Evolutionary conservation across 2,113 vertebrate genomes (phyloP), one percentile per base, ranked within the genome.

Genomic region (Terrapene triunguis): DNA sequence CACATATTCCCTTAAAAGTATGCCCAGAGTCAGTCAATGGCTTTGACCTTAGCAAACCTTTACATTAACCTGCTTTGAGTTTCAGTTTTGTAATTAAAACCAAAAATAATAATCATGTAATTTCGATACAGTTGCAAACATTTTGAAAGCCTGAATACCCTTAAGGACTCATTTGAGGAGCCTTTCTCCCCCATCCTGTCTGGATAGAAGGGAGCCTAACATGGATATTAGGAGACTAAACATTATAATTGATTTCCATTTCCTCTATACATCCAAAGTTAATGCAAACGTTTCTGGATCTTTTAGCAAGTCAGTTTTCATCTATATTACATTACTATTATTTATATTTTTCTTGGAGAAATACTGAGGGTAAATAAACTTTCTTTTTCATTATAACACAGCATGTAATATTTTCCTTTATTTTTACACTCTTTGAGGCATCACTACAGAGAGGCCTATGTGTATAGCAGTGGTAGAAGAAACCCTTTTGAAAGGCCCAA

Each of bases 201-300:
- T 48, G 47, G 27, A 5, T 19, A 48, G 8, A 74, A 54, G 85
- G 76, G 10, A 8, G 35, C 8, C 21, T 17, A 48, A 48, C 38
- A 19, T 19, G 55, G 83, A 85, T 17, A 29, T 7, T 12, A 79
- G 50, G 24, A 5, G 4, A 91, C 76, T 91, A 78, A 55, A 25
- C 24, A 54, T 69, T 47, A 10, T 10, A 55, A 81, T 59, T 0
- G 0, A 50, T 85, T 89, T 87, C 8, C 57, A 29, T 57, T 9
- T 24, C 7, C 32, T 24, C 17, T 11, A 6, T 65, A 11, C 1
- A 69, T 17, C 8, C 79, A 42, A 59, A 88, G 17, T 82, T n/a
- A 55, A 50, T 12, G 44, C 74, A 88, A 78, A 42, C 22, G 3
- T 32, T 80, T 54, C 24, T 76, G 42, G 4, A 3, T 0, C 76